Percentiles rank a stretch among this genome's conserved stretches.
phyloP scores from a whole-genome alignment of 2,888 invertebrate species.

The Oasisia sp. region DNA sequence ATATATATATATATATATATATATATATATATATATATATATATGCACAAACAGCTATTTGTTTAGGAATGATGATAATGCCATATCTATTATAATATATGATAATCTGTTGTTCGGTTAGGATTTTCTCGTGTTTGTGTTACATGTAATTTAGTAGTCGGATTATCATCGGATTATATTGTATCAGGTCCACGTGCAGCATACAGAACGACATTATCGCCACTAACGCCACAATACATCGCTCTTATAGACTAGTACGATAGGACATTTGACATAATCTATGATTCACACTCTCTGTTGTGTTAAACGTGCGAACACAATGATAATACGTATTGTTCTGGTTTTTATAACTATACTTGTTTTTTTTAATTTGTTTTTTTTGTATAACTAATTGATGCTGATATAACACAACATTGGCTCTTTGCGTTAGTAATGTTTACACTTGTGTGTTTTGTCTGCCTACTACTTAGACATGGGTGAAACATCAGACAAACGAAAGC shows the following conservation, averaged over 20 bases:
- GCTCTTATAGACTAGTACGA: not conserved
- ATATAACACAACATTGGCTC: not conserved
- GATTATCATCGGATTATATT: not conserved
- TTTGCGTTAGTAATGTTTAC: not conserved
- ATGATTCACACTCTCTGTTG: not conserved
- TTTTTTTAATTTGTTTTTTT: too few species aligned
- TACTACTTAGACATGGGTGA: not conserved
- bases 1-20: too few species aligned
- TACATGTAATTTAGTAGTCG: not conserved
- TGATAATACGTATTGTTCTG: not conserved
- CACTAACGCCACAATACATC: not conserved
- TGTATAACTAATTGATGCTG: not conserved
- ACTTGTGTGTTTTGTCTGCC: not conserved
- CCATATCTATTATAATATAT: not conserved
- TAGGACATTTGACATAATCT: not conserved
- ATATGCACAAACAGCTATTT: not conserved
- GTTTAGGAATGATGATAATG: not conserved
- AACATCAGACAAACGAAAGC: not conserved
- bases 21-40: too few species aligned
- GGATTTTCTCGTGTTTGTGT: not conserved
- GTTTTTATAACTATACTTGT: not conserved
- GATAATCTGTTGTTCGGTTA: not conserved
- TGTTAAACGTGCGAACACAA: not conserved
- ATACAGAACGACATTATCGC: not conserved
- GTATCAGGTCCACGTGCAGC: not conserved